Percentiles rank a stretch among this genome's conserved stretches.
Conservation (phyloP, 2,888 invertebrate genomes). For the Deroplatys truncata region DNA sequence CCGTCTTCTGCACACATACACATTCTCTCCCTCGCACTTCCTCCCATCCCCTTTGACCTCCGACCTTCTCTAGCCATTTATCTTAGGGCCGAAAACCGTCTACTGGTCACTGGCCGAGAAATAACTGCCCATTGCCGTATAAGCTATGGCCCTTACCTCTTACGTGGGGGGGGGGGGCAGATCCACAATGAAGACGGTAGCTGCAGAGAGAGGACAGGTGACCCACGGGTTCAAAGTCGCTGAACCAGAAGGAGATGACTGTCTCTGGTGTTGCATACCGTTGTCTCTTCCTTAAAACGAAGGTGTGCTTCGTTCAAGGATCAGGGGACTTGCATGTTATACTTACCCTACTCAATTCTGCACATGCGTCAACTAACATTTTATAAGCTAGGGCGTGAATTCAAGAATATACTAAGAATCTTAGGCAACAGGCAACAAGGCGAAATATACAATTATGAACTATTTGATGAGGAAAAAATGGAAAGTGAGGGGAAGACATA, state of each 20-base stretch:
- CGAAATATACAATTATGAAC: no score
- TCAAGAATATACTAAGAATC: no score
- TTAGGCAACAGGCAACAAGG: no score
- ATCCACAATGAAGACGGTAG: neutral
- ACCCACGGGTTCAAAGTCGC: neutral
- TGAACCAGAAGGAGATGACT: neutral
- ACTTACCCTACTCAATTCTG: no score
- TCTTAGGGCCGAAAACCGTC: conserved; percentile 28
- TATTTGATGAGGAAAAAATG: no score
- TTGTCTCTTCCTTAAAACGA: neutral
- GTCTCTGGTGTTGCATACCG: neutral
- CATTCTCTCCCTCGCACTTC: neutral
- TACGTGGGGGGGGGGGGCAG: neutral
- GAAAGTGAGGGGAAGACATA: no score
- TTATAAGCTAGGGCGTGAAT: no score
- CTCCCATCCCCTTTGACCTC: conserved; percentile 23
- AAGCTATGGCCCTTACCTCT: conserved; percentile 22
- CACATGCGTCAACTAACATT: no score
- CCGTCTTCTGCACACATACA: neutral
- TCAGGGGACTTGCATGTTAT: neutral
- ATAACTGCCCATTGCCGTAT: conserved; percentile 29
- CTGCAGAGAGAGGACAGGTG: neutral
- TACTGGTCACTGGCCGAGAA: conserved; percentile 29
- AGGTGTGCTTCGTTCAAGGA: conserved; percentile 12
- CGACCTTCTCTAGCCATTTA: conserved; percentile 29